phyloP scores from a whole-genome alignment of 2,888 invertebrate genomes.

The Eustalomyia histrio region DNA sequence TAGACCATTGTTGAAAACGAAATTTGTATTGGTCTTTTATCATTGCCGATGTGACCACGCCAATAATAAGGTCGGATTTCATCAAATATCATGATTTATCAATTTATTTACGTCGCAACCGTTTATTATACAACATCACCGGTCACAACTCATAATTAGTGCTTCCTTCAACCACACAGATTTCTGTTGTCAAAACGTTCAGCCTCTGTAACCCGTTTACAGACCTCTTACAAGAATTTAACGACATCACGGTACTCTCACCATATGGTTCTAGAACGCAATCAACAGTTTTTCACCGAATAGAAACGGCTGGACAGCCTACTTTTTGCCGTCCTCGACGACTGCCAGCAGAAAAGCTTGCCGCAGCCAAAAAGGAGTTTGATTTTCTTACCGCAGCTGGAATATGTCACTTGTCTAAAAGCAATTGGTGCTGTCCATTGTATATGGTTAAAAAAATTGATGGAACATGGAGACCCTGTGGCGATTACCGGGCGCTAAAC shows the following conservation, averaged over 20 bases:
- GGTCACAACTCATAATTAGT: neutral
- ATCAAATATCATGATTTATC: no score
- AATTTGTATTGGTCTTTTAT: slow-evolving; percentile 6
- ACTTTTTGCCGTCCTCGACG: neutral
- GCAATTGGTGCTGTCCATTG: no score
- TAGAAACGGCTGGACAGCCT: neutral
- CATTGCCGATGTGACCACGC: neutral
- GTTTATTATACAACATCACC: neutral
- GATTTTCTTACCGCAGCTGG: no score
- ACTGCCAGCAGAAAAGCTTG: neutral
- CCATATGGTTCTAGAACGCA: neutral
- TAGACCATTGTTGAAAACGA: neutral
- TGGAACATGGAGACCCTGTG: no score
- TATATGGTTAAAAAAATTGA: no score
- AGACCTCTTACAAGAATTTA: neutral
- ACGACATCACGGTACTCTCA: neutral
- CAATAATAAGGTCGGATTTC: neutral
- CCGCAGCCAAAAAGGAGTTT: no score
- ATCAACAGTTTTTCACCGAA: neutral
- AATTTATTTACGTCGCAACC: no score
- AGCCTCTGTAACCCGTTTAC: no score
- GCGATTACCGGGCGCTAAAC: no score
- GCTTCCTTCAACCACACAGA: neutral
- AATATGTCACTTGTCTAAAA: no score
- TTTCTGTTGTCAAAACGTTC: neutral